A percentile compares a stretch with the other conserved stretches of the same genome.
Evolutionary conservation across 2,797 vertebrate genomes (phyloP).

Genomic region (Coracias cyanogaster): DNA sequence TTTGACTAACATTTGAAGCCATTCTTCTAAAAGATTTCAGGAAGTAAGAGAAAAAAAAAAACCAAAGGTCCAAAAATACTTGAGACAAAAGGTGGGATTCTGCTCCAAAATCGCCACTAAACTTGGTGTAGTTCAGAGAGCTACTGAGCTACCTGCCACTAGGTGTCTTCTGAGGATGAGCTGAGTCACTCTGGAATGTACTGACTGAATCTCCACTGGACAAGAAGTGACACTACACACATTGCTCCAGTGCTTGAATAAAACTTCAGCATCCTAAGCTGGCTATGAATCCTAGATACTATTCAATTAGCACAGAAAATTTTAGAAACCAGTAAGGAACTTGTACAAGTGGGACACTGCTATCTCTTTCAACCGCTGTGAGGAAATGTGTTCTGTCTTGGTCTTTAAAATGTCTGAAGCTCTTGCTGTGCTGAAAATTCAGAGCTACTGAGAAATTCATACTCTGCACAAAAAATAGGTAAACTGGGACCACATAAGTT

Average conservation of each 20-base stretch:
- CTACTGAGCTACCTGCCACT: background rate
- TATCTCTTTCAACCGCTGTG: background rate
- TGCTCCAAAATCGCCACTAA: background rate
- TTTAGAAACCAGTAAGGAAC: background rate
- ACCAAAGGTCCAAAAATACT: background rate
- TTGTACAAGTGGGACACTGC: background rate
- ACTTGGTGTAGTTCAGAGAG: accelerated
- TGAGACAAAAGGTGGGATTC: background rate
- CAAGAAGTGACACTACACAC: background rate
- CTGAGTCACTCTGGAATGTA: background rate
- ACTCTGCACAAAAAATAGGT: background rate
- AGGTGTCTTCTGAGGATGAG: background rate
- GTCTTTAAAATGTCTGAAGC: background rate
- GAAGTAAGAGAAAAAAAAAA: background rate
- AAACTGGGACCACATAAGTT: background rate
- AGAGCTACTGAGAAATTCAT: background rate
- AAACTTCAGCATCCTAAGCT: background rate
- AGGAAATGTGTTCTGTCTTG: background rate
- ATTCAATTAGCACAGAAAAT: background rate
- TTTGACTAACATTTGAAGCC: background rate
- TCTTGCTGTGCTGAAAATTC: background rate
- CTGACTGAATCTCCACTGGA: background rate
- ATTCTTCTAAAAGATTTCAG: background rate
- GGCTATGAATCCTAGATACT: background rate
- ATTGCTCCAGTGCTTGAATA: background rate